Conservation (phyloP, 2,113 vertebrate species). For the Etheostoma spectabile region DNA sequence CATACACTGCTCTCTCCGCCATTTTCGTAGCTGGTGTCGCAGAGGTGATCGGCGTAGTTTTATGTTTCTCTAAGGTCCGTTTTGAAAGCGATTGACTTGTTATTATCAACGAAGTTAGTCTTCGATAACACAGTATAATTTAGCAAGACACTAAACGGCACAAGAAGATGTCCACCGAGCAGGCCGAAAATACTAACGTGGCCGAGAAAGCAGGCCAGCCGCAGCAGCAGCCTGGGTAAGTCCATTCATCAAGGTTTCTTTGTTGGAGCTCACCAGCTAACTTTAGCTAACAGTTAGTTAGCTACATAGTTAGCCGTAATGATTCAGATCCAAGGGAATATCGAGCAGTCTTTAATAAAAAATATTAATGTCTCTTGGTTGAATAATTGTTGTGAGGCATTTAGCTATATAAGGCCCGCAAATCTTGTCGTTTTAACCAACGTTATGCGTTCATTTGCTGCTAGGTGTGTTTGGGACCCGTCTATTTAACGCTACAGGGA, state of each 20-base stretch:
- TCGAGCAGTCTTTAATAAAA: background rate
- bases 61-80: background rate
- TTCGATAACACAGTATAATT: background rate
- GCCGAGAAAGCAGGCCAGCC: slow-evolving; percentile 59
- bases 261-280: slow-evolving; percentile 51
- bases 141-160: background rate
- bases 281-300: background rate
- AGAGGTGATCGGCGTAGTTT: background rate
- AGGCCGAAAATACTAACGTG: slow-evolving; percentile 48
- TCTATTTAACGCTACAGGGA: background rate
- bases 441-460: background rate
- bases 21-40: slow-evolving; percentile 56
- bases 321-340: background rate
- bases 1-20: slow-evolving; percentile 44
- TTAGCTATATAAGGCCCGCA: fast-evolving
- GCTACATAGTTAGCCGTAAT: background rate
- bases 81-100: background rate
- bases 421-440: background rate
- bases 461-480: background rate
- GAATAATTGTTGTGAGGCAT: fast-evolving
- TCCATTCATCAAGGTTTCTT: slow-evolving; percentile 57
- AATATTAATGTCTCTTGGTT: fast-evolving
- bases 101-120: background rate
- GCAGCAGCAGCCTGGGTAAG: slow-evolving; percentile 71
- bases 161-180: slow-evolving; percentile 80